Conservation (phyloP, 1,140 invertebrate genomes). For the Zaprionus ornatus region DNA sequence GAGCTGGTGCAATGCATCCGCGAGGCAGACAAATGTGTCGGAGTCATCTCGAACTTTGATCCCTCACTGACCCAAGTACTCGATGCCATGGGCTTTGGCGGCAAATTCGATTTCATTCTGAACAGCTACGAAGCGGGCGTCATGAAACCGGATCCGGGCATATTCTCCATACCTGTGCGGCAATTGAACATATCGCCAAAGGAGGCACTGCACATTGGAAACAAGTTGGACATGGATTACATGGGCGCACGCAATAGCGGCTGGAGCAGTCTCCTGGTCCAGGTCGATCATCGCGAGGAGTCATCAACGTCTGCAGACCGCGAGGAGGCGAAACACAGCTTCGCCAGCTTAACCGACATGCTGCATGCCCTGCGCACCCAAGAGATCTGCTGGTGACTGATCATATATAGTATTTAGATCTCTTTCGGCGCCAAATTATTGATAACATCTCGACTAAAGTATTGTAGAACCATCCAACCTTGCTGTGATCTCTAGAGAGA, state of each 20-base stretch:
- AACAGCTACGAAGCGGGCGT: conserved; percentile 76
- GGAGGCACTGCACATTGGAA: conserved; percentile 92
- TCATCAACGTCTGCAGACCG: background rate
- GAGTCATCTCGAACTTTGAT: conserved; percentile 81
- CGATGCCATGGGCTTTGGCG: conserved; percentile 49
- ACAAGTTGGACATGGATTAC: conserved; percentile 90
- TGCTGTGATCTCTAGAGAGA: background rate
- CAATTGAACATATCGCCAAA: conserved; percentile 80
- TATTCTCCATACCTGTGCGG: conserved; percentile 63
- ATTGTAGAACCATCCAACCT: background rate
- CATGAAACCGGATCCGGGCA: conserved; percentile 66
- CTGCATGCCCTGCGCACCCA: conserved; percentile 46
- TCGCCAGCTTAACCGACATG: conserved; percentile 48
- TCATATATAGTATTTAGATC: background rate
- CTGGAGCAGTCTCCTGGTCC: conserved; percentile 87
- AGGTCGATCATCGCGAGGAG: conserved; percentile 1
- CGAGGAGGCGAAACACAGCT: conserved; percentile 23
- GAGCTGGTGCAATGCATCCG: conserved; percentile 64
- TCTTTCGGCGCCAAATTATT: background rate
- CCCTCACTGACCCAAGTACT: conserved; percentile 63
- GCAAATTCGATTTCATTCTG: conserved; percentile 74
- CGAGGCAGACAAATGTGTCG: conserved; percentile 59
- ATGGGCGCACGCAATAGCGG: conserved; percentile 89
- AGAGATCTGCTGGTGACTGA: conserved; percentile 59
- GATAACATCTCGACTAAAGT: background rate